Base-by-base conservation (phyloP, 1,140 invertebrate species). In the Panagrolaimus sp. region DNA sequence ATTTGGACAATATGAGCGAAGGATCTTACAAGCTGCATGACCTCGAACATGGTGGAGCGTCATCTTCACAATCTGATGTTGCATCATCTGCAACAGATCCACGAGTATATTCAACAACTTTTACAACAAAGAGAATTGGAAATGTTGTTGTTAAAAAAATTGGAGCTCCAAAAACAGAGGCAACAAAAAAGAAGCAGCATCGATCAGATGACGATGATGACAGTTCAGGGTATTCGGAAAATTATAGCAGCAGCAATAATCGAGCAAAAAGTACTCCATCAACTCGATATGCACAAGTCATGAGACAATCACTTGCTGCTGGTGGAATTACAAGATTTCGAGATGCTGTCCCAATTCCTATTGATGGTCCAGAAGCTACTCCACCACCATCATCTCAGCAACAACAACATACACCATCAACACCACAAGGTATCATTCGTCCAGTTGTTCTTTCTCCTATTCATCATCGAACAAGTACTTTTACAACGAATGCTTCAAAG, bases 1-100 rank as follows among this genome's bases (percentile, higher is more conserved):
- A 57, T 80, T 83, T 82, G 71, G 83, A 85, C 72, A 84, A 84
- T 68, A 72, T 82, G 57, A 79, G 77, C 62, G 81, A 85, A 70
- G 83, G 78, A 68, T 84, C 82, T 8, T 85, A 84, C 74, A 79
- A 73, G n/a, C 72, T 84, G 65, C 74, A 73, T 38, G 81, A 23
- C n/a, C 68, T 38, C 53, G 65, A 38, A 13, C 47, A 63, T 25
- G 71, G n/a, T n/a, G n/a, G 48, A 57, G 25, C 51, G 1, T 31
- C 45, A 11, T 16, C 43, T 47, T 68, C 57, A 43, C 57, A 42
- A 16, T 66, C 75, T 31, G 64, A 63, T 67, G 74, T 79, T 38
- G 74, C 61, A 1, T 16, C 14, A 11, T 43, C 20, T 23, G 43
- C n/a, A 9, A 67, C 69, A 14, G 69, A 53, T 63, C 38, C 51